Percentiles rank a stretch among this genome's conserved stretches.
These are phyloP conservation scores for Trichonephila clavipes DNA, from an alignment of 1,140 invertebrate genomes.

Conservation along the genomic window DNA sequence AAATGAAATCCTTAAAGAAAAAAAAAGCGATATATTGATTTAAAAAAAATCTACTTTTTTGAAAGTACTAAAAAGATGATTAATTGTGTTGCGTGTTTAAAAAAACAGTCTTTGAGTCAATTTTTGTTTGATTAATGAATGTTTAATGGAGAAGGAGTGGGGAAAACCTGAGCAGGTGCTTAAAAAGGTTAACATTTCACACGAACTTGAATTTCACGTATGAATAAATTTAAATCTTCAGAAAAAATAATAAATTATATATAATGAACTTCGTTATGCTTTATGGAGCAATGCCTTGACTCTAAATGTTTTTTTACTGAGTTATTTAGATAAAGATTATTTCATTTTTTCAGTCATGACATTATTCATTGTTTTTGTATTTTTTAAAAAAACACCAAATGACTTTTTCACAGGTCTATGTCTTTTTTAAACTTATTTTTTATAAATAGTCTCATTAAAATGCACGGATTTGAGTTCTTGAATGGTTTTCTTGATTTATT, in stretches of 20 bases:
- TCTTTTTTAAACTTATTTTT: no score
- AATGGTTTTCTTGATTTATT: no score
- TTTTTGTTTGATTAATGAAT: not conserved
- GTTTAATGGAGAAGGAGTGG: not conserved
- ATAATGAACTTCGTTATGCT: not conserved
- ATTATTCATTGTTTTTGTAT: no score
- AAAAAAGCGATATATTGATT: no score
- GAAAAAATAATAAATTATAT: not conserved
- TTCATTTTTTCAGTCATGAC: not conserved
- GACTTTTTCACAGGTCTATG: no score
- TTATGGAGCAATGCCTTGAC: not conserved
- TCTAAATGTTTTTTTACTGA: not conserved
- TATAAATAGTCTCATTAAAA: no score
- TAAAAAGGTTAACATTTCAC: not conserved
- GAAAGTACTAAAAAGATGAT: not conserved
- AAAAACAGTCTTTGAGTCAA: not conserved
- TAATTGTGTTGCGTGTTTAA: not conserved
- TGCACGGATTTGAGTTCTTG: no score
- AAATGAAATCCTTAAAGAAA: no score
- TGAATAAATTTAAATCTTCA: not conserved
- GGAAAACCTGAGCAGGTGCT: not conserved
- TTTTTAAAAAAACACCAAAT: no score
- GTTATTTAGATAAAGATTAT: not conserved
- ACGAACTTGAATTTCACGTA: not conserved
- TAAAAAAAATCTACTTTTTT: no score